A percentile compares a stretch with the other conserved stretches of the same genome.
phyloP scores from a whole-genome alignment of 2,888 invertebrate genomes.

The Tenthredo scrophulariae region DNA sequence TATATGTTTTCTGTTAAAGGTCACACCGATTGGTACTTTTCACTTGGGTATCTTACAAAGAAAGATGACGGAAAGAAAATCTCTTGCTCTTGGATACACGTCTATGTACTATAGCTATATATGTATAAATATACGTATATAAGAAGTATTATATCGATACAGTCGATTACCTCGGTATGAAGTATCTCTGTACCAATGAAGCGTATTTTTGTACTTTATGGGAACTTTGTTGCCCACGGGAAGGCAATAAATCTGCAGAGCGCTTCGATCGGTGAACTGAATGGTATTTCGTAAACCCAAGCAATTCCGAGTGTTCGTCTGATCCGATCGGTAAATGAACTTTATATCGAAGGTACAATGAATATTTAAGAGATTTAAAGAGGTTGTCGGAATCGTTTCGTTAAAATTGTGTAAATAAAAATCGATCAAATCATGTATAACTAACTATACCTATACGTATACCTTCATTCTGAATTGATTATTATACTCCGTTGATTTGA shows the following conservation, averaged over 20 bases:
- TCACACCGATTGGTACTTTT: not conserved
- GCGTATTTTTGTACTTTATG: conserved; percentile 51
- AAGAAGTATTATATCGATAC: conserved; percentile 35
- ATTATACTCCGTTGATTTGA: conserved; percentile 31
- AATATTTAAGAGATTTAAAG: conserved; percentile 17
- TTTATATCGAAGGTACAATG: conserved; percentile 19
- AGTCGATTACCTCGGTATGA: conserved; percentile 41
- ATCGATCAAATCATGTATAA: conserved; percentile 1
- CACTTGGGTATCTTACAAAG: not conserved
- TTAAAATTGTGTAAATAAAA: conserved; percentile 21
- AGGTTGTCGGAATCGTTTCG: not conserved
- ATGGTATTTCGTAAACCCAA: conserved; percentile 42
- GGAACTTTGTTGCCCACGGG: conserved; percentile 46
- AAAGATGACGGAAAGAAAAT: not conserved
- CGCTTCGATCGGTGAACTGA: conserved; percentile 37
- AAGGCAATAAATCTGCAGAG: conserved; percentile 40
- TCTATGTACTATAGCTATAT: not conserved
- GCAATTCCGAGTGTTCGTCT: conserved; percentile 45
- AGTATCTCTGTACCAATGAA: conserved; percentile 48
- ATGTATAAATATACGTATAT: not conserved
- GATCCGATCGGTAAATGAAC: conserved; percentile 43
- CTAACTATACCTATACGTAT: not conserved
- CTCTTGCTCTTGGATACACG: conserved; percentile 17
- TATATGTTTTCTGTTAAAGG: too few relatives aligned
- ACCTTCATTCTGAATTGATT: not conserved